Base-by-base conservation (phyloP, 92 coral and sea anemone species). In the Phenganax stokvisi region DNA sequence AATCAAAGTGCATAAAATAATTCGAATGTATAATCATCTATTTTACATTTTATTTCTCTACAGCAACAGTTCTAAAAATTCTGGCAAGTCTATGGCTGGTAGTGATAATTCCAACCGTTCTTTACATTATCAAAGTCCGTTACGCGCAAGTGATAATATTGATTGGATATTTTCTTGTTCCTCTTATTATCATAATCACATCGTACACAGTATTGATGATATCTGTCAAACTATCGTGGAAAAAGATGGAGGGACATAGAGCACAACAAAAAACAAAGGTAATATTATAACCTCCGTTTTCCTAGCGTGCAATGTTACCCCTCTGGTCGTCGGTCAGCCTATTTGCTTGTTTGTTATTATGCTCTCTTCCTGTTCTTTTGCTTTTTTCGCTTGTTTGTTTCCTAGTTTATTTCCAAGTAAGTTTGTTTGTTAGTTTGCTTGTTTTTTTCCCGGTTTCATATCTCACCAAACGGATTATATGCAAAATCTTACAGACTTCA, bases 41-140 rank as follows among this genome's bases (percentile, higher is more conserved):
- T 52, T 13, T 27, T 54, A 2, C 20, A 29, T 30, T 44, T 9
- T 51, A 61, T 61, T 61, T 28, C 60, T 60, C 13, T 10, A 63
- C 73, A 78, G 82, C 54, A 28, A 61, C 82, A 57, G 67, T 64
- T 51, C 25, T 61, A 52, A 78, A 78, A 59, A 60, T 62, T 52
- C 59, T 78, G 13, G 53, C 63, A 30, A 25, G 9, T 78, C n/a
- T 78, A 29, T 78, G 82, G 82, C 13, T 78, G 54, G 53, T 57
- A 44, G 52, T 27, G 47, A 44, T 62, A 61, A 78, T 51, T 57
- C 82, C 82, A 28, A 72, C 61, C 63, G 62, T 56, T 56, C 63
- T 74, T 54, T 74, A 54, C 79, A 31, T 54, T 57, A 13, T 27
- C 7, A 28, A 74, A 13, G 12, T 74, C 17, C 8, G 28, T 1